phyloP scores from a whole-genome alignment of 2,888 invertebrate genomes.

The Cephus pygmeus region DNA sequence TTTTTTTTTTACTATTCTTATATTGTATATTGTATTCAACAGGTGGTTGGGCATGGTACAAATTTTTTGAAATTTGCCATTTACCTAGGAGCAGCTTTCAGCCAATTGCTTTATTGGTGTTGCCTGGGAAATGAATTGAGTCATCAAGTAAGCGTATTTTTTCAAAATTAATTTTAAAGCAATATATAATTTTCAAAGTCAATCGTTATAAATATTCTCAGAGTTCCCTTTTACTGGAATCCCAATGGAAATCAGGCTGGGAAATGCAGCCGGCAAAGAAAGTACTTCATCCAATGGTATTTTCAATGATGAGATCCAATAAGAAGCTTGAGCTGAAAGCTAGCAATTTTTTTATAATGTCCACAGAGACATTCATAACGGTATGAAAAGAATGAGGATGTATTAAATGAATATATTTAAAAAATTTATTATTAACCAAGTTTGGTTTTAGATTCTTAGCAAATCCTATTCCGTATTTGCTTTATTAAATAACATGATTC shows the following conservation, averaged over 20 bases:
- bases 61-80: constrained; percentile 42
- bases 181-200: not conserved
- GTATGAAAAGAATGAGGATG: constrained; percentile 24
- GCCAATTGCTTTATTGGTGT: constrained; percentile 47
- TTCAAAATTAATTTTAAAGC: not conserved
- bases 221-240: constrained; percentile 21
- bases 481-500: constrained; percentile 25
- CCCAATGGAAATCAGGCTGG: constrained; percentile 49
- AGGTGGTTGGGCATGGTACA: constrained; percentile 45
- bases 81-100: constrained; percentile 43
- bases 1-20: not conserved
- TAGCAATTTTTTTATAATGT: constrained; percentile 43
- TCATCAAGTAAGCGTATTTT: constrained; percentile 35
- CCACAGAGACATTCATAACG: constrained; percentile 43
- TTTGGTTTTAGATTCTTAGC: constrained; percentile 38
- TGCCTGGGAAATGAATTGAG: constrained; percentile 50
- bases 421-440: not conserved
- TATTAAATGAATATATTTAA: not conserved
- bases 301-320: constrained; percentile 38
- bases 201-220: not conserved
- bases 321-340: constrained; percentile 41
- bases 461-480: constrained; percentile 49
- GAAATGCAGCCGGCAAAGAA: constrained; percentile 26
- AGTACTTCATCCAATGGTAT: constrained; percentile 28
- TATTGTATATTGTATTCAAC: not conserved